phyloP scores from a whole-genome alignment of 2,113 vertebrate genomes.

The Crypturellus undulatus region DNA sequence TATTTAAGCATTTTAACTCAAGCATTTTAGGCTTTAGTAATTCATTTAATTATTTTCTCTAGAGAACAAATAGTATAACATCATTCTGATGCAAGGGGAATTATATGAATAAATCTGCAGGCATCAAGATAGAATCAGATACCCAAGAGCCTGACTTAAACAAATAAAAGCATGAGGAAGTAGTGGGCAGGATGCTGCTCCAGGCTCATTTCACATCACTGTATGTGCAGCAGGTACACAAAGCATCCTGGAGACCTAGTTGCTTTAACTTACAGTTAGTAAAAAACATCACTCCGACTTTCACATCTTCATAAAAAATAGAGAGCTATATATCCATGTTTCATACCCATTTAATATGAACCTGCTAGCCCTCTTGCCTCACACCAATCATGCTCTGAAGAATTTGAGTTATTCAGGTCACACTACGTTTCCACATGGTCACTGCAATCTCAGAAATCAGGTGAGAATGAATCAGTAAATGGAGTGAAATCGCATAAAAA shows the following conservation, averaged over 20 bases:
- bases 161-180: constrained; percentile 32
- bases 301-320: background rate
- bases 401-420: background rate
- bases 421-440: background rate
- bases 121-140: constrained; percentile 40
- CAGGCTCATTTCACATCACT: background rate
- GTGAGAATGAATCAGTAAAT: constrained; percentile 11
- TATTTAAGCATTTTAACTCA: constrained; percentile 75
- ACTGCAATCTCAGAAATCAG: background rate
- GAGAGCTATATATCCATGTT: background rate
- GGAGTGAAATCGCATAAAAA: background rate
- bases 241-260: background rate
- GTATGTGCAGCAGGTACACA: background rate
- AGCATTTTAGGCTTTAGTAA: constrained; percentile 73
- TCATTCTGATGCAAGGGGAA: constrained; percentile 62
- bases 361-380: background rate
- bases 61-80: constrained; percentile 48
- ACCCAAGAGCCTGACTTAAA: constrained; percentile 21
- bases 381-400: background rate
- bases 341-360: background rate
- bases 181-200: background rate
- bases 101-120: constrained; percentile 63
- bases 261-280: background rate
- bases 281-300: background rate
- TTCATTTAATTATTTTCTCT: constrained; percentile 75